A percentile compares a stretch with the other conserved stretches of the same genome.
Evolutionary conservation across 2,797 vertebrate species (phyloP).

Genomic region (Lagodon rhomboides): DNA sequence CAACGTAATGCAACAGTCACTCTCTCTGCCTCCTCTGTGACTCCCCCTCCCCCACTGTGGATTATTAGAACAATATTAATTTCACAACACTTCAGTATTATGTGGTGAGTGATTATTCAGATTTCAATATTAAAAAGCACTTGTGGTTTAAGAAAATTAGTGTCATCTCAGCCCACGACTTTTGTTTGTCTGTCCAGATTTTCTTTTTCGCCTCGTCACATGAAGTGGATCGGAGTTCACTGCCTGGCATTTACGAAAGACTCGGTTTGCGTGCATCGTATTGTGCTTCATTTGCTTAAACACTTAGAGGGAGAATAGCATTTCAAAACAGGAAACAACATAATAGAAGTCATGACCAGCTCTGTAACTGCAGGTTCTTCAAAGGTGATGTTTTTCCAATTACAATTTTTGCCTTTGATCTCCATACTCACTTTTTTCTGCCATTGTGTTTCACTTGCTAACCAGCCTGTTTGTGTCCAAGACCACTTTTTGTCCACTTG

Average conservation of each 20-base stretch:
- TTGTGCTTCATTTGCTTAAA: constrained; percentile 77
- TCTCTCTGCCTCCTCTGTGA: constrained; percentile 38
- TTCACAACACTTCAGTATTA: constrained; percentile 72
- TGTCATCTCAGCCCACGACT: constrained; percentile 56
- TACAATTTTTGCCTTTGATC: constrained; percentile 22
- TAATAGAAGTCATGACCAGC: constrained; percentile 46
- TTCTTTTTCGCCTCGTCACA: constrained; percentile 38
- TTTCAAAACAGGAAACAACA: constrained; percentile 70
- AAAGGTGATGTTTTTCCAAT: constrained; percentile 21
- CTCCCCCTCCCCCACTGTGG: constrained; percentile 32
- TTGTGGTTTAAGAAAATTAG: constrained; percentile 78
- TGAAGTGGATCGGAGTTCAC: constrained; percentile 42
- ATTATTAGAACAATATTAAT: constrained; percentile 69
- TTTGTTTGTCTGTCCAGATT: constrained; percentile 46
- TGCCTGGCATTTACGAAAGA: constrained; percentile 58
- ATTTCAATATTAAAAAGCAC: constrained; percentile 79
- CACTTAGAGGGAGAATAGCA: constrained; percentile 59
- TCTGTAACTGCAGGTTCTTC: constrained; percentile 24
- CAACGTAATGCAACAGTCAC: constrained; percentile 61
- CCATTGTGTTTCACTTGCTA: constrained; percentile 37
- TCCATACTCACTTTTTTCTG: constrained; percentile 17
- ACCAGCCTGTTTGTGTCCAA: constrained; percentile 35
- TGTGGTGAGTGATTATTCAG: constrained; percentile 64
- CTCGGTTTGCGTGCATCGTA: constrained; percentile 60
- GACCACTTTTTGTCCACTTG: constrained; percentile 38